Evolutionary conservation across 2,888 invertebrate species (phyloP), one percentile per base, ranked within the genome.

Genomic region (Oxycera nigricornis): DNA sequence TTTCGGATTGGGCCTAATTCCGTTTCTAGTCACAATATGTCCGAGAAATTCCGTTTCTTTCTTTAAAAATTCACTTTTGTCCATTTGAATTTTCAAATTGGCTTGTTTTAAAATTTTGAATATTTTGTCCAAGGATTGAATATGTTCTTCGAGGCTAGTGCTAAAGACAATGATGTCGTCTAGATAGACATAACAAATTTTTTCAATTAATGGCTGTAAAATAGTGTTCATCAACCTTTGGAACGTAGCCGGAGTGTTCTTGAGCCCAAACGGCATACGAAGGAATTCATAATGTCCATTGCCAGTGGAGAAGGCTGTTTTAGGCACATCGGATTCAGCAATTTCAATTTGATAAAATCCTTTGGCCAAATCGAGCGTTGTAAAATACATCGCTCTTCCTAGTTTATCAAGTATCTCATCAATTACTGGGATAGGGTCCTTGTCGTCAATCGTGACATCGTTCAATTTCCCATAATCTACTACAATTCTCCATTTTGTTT

Each of bases 61-160:
- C n/a, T 50, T 26, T 6, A 84, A 81, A 83, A 81, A 80, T 61
- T 28, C 79, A 81, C 83, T 39, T 86, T 72, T 72, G 3, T 22
- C 11, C 22, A 55, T 17, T 35, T 55, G 55, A 55, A 72, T 50
- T 52, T 72, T 55, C 20, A 72, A 59, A 24, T 59, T 59, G 4
- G 59, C 59, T n/a, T 9, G n/a, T 7, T 24, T 20, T 24, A 55
- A 24, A 2, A 24, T 22, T 4, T 20, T 22, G 3, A 55, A 20
- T n/a, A 55, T 24, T 24, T 55, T 55, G 24, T 24, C 22, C 55
- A 55, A 17, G 3, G 2, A 3, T 4, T 22, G 22, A 22, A 22
- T 24, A 17, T 55, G 52, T 22, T 55, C 52, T 22, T 55, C 22
- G 4, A 55, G 17, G 17, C 22, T 22, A 55, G 52, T 22, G 52